Base-by-base conservation (phyloP, 2,797 vertebrate species). In the Varecia variegata region DNA sequence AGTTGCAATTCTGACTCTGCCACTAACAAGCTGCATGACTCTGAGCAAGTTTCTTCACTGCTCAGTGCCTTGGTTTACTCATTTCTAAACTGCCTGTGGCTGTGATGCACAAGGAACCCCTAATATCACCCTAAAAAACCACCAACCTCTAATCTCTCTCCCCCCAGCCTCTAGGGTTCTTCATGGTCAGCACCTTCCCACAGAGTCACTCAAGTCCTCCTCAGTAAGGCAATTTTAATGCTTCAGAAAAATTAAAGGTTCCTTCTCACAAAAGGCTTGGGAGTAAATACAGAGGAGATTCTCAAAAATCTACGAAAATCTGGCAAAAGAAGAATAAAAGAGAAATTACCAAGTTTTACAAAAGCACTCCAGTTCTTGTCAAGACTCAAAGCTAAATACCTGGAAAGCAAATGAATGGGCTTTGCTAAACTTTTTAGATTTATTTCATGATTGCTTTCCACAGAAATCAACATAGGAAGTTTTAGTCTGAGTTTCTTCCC, bases 161-260 rank as follows among this genome's bases (percentile, higher is more conserved):
- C 25, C 38, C 50, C 40, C 38, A 90, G 89, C 15, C 35, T 79
- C 50, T 56, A 21, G 13, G 5, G 5, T 45, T 52, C 58, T 91
- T 90, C 68, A 65, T 0, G 27, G 35, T 25, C 43, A 80, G 54
- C 38, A 80, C 74, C 90, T 81, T 40, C 38, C 40, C 80, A 94
- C 9, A 79, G 79, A 74, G 18, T 62, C 43, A 83, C 21, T 56
- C 43, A 43, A 47, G 45, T 71, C 82, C 45, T 94, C 35, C 67
- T 92, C 38, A 68, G n/a, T 67, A 86, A 88, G 50, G 38, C 80
- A 81, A 77, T 52, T 52, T 58, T 82, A 90, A 81, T 32, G 18
- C 35, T 83, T 96, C 70, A 73, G 68, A 76, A 95, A 84, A 96
- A 71, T n/a, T 50, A 70, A 80, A 96, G 54, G 4, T 90, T 91